These are phyloP conservation scores for Lutjanus erythropterus DNA, from an alignment of 2,113 vertebrate species.

Conservation along the genomic window DNA sequence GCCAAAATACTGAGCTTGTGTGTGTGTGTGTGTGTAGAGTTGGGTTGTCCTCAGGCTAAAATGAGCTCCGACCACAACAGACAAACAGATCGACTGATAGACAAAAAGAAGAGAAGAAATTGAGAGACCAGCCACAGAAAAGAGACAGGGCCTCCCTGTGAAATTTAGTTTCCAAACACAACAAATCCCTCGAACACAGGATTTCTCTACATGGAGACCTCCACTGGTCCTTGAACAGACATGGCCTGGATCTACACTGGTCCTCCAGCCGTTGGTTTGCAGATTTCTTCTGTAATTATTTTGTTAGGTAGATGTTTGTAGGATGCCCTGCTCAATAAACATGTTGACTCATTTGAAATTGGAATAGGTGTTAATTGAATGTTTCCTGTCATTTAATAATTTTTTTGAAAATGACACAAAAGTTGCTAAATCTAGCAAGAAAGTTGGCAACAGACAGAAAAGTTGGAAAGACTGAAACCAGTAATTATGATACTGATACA, in stretches of 20 bases:
- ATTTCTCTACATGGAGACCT: conserved; percentile 31
- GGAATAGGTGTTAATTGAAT: background rate
- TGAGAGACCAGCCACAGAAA: conserved; percentile 64
- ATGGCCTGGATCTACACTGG: background rate
- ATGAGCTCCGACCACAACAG: conserved; percentile 78
- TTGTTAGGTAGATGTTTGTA: background rate
- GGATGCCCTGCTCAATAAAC: background rate
- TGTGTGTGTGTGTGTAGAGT: conserved; percentile 40
- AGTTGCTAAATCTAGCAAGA: too few relatives aligned
- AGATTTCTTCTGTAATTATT: background rate
- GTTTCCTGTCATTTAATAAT: too few relatives aligned
- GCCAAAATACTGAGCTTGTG: conserved; percentile 55
- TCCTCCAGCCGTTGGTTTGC: background rate
- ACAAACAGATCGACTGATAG: conserved; percentile 82
- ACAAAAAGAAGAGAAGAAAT: conserved; percentile 69
- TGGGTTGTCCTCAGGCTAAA: conserved; percentile 79
- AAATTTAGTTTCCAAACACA: conserved; percentile 69
- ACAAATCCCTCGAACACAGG: conserved; percentile 39
- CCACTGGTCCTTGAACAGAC: conserved; percentile 8
- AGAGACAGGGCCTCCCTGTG: conserved; percentile 67
- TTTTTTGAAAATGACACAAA: too few relatives aligned
- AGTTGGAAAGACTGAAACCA: too few relatives aligned
- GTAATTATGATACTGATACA: too few relatives aligned
- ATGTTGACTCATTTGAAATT: background rate
- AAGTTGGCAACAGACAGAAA: too few relatives aligned